phyloP scores from a whole-genome alignment of 2,888 invertebrate genomes.

The Chironomus tentans region DNA sequence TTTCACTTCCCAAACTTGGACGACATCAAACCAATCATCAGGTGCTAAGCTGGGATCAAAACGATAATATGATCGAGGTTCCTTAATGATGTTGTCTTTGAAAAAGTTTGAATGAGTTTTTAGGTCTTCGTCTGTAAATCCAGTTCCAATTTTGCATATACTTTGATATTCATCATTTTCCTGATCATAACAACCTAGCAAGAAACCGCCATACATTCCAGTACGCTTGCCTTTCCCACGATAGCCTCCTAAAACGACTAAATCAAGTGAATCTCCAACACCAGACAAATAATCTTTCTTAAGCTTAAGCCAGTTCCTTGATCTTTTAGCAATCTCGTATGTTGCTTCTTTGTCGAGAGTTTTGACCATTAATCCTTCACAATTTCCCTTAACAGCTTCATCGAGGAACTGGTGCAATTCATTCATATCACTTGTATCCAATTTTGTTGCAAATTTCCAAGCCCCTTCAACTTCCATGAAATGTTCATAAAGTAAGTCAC shows the following conservation, averaged over 20 bases:
- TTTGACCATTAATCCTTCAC: conserved; percentile 99
- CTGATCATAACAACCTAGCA: conserved; percentile 86
- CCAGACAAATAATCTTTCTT: conserved; percentile 98
- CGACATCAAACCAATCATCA: conserved; percentile 83
- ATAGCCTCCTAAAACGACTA: conserved; percentile 93
- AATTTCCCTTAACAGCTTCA: conserved; percentile 89
- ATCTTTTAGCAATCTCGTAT: conserved; percentile 95
- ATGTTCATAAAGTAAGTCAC: conserved; percentile 60
- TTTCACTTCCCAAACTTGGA: conserved; percentile 91
- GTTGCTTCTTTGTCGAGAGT: conserved; percentile 76
- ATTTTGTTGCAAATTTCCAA: conserved; percentile 77
- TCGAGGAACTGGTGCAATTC: conserved; percentile 91
- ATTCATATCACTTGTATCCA: conserved; percentile 78
- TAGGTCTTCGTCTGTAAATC: conserved; percentile 88
- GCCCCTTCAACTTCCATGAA: conserved; percentile 66
- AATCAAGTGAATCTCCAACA: conserved; percentile 91
- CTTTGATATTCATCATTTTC: conserved; percentile 86
- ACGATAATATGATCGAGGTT: conserved; percentile 70
- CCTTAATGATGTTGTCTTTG: conserved; percentile 61
- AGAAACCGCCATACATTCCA: conserved; percentile 88
- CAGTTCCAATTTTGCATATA: conserved; percentile 73
- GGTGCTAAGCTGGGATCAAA: conserved; percentile 65
- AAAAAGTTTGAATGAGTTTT: conserved; percentile 66
- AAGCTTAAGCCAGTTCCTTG: conserved; percentile 88
- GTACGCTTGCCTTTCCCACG: conserved; percentile 86